Base-by-base conservation (phyloP, 2,888 invertebrate species). In the Pandemis cinnamomeana region DNA sequence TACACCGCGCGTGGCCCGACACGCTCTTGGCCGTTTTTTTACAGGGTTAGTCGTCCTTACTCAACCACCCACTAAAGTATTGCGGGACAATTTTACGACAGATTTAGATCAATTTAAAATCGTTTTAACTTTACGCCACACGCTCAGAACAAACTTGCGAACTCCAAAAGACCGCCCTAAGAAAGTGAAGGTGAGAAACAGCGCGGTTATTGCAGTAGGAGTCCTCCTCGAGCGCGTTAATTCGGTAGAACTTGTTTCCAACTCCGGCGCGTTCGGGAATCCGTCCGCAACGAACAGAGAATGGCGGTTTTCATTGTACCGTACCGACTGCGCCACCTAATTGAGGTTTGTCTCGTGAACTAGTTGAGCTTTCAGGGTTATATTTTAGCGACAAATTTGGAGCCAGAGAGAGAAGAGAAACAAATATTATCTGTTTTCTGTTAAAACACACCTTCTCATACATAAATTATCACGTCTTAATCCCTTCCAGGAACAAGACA, bases 131-230 rank as follows among this genome's bases (percentile, higher is more conserved):
- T 51, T 48, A 48, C n/a, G n/a, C 10, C 11, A 11, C 6, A 51
- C n/a, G 13, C 11, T 3, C 7, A 7, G 7, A 55, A 55, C n/a
- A n/a, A 20, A 4, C 6, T 20, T 2, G 8, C 7, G 7, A 20
- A 55, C 20, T 64, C 6, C 6, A 63, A 63, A 20, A 64, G n/a
- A 13, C n/a, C 7, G 7, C n/a, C 20, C 41, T n/a, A 41, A 61
- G 69, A 69, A 51, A 63, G 63, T 15, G 62, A 63, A 27, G 53
- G 53, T 42, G 70, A 42, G 46, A 62, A 60, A 36, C 61, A 27
- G 27, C 4, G 27, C 42, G 44, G 44, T 27, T 58, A 67, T 13
- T 58, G 4, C 67, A 41, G 48, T 5, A 20, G 42, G 11, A 27
- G 11, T 27, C 13, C 46, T 63, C 48, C 10, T 44, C 64, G 27